Evolutionary conservation across 2,113 vertebrate species (phyloP).

Genomic region (Eptesicus fuscus): DNA sequence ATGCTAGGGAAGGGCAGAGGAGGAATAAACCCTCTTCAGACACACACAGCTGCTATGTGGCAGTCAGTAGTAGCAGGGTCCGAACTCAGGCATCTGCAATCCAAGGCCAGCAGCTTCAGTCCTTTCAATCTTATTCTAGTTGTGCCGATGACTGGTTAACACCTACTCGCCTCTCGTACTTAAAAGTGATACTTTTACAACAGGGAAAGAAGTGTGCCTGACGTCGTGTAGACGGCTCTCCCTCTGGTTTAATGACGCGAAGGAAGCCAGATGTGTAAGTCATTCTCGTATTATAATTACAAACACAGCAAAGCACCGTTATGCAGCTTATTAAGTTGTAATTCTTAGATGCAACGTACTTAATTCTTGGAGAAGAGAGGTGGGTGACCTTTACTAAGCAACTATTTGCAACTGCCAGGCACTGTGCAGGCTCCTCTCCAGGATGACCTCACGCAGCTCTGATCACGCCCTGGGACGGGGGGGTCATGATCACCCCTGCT

Average conservation of each 20-base stretch:
- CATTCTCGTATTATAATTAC: background rate
- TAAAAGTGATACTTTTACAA: background rate
- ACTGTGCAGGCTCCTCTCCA: background rate
- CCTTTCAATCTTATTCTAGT: background rate
- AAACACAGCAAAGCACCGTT: background rate
- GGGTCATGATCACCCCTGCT: no score
- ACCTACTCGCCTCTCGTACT: background rate
- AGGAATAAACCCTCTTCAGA: background rate
- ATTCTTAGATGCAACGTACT: background rate
- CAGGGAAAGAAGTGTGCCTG: background rate
- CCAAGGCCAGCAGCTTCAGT: background rate
- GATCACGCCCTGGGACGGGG: background rate
- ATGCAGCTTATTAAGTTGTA: background rate
- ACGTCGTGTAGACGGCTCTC: background rate
- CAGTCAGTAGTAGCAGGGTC: background rate
- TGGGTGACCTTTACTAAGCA: background rate
- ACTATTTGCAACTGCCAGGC: background rate
- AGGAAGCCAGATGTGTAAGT: constrained; percentile 11
- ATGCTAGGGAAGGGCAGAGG: background rate
- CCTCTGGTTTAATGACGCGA: background rate
- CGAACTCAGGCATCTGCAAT: background rate
- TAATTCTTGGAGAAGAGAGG: background rate
- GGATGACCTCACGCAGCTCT: background rate
- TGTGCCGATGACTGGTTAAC: background rate
- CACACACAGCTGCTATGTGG: background rate